A percentile compares a stretch with the other conserved stretches of the same genome.
Evolutionary conservation across 2,113 vertebrate species (phyloP).

Genomic region (Oophaga pumilio): DNA sequence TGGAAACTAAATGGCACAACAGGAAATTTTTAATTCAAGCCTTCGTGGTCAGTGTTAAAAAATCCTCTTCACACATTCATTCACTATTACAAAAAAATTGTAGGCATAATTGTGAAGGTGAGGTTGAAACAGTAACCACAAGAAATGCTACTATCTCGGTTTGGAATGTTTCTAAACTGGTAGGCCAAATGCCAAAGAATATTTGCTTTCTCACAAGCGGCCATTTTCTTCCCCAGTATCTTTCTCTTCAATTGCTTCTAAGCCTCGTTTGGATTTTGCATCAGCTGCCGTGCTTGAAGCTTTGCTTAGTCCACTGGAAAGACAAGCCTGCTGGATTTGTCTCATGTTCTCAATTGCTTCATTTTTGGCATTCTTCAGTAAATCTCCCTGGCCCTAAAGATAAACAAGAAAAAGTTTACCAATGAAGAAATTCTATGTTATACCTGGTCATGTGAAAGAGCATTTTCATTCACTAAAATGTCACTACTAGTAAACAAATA

Average conservation of each 20-base stretch:
- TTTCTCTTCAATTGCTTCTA: slow-evolving; percentile 77
- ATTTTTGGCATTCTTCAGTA: slow-evolving; percentile 88
- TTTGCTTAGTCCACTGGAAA: slow-evolving; percentile 85
- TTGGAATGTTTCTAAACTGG: neutral
- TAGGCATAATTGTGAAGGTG: slow-evolving; percentile 21
- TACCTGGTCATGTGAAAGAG: no score
- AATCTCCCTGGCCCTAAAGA: slow-evolving; percentile 89
- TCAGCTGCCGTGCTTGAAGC: slow-evolving; percentile 59
- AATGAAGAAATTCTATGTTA: neutral
- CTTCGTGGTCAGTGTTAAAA: slow-evolving; percentile 17
- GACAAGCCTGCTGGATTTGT: slow-evolving; percentile 91
- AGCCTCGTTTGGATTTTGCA: slow-evolving; percentile 72
- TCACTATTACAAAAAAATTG: slow-evolving; percentile 10
- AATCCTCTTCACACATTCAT: slow-evolving; percentile 24
- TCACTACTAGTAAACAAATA: no score
- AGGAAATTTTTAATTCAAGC: neutral
- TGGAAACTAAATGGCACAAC: neutral
- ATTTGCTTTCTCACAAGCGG: slow-evolving; percentile 65
- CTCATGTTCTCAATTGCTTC: slow-evolving; percentile 92
- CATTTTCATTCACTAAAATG: no score
- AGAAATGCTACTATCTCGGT: neutral
- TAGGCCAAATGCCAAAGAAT: neutral
- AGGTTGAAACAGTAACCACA: slow-evolving; percentile 12
- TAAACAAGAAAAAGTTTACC: neutral
- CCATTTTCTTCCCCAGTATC: slow-evolving; percentile 72